Conservation (phyloP, 2,113 vertebrate genomes). For the Psittacara wagleri region DNA sequence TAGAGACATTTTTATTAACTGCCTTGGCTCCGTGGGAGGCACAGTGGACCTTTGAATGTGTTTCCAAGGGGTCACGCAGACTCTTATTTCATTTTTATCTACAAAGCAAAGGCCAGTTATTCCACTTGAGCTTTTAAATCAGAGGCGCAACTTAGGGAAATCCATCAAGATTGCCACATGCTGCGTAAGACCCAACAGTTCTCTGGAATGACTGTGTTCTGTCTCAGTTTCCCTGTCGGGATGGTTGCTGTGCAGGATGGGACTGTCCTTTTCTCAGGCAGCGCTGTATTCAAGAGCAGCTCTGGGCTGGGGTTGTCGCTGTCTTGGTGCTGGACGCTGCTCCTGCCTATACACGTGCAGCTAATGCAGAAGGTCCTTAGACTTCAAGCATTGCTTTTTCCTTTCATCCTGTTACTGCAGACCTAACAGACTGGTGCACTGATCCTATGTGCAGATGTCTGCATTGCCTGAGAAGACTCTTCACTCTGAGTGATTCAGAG, state of each 20-base stretch:
- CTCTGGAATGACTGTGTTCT: not conserved
- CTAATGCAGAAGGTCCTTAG: not conserved
- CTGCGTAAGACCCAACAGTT: not conserved
- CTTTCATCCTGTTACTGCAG: not conserved
- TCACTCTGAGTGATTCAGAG: not conserved
- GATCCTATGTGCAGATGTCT: not conserved
- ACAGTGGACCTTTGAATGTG: not conserved
- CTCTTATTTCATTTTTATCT: not conserved
- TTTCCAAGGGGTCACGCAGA: not conserved
- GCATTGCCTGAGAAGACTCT: not conserved
- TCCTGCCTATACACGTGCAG: not conserved
- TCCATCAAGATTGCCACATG: not conserved
- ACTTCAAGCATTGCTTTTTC: not conserved
- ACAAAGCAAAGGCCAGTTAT: not conserved
- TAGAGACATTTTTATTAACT: not conserved
- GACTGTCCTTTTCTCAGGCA: not conserved
- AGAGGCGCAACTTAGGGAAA: not conserved
- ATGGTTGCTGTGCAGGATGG: not conserved
- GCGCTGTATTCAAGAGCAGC: not conserved
- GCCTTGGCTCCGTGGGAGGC: not conserved
- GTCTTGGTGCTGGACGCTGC: fast-evolving
- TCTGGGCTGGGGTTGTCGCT: not conserved
- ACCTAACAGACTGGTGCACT: not conserved
- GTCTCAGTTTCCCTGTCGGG: not conserved
- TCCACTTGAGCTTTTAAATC: not conserved